Percentiles rank a stretch among this genome's conserved stretches.
Conservation (phyloP, 2,888 invertebrate species). For the Merodon equestris region DNA sequence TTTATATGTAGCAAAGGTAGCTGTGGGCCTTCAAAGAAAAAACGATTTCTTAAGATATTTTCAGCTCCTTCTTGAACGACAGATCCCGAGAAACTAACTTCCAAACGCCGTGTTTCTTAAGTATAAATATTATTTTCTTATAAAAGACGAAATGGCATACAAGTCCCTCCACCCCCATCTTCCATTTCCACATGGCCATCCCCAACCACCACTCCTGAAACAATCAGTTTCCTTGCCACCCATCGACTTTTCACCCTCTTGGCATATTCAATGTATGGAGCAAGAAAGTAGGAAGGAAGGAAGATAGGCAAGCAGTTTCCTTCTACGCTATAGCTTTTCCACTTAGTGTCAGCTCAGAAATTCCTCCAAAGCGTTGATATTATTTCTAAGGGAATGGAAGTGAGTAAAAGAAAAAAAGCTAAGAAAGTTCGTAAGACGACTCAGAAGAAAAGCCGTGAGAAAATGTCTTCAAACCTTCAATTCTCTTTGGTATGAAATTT, state of each 20-base stretch:
- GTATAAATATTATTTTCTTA: conserved; percentile 76
- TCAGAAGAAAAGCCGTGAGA: not conserved
- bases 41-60: conserved; percentile 40
- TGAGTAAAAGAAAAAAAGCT: not conserved
- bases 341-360: too few species aligned
- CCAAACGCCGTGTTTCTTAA: conserved; percentile 73
- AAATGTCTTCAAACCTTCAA: conserved; percentile 14
- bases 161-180: conserved; percentile 33
- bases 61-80: conserved; percentile 73
- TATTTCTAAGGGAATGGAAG: too few species aligned
- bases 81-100: conserved; percentile 78
- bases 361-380: too few species aligned
- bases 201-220: conserved; percentile 18
- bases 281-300: too few species aligned
- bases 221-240: conserved; percentile 55
- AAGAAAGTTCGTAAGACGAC: not conserved
- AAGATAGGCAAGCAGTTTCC: too few species aligned
- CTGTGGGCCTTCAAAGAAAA: conserved; percentile 16
- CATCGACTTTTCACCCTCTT: conserved; percentile 20
- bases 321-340: too few species aligned
- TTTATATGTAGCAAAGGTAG: not conserved
- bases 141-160: conserved; percentile 43
- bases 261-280: too few species aligned
- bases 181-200: not conserved
- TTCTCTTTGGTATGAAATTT: too few species aligned